These are phyloP conservation scores for Amblyopsis hoosieri DNA, from an alignment of 2,797 vertebrate species.

Conservation along the genomic window DNA sequence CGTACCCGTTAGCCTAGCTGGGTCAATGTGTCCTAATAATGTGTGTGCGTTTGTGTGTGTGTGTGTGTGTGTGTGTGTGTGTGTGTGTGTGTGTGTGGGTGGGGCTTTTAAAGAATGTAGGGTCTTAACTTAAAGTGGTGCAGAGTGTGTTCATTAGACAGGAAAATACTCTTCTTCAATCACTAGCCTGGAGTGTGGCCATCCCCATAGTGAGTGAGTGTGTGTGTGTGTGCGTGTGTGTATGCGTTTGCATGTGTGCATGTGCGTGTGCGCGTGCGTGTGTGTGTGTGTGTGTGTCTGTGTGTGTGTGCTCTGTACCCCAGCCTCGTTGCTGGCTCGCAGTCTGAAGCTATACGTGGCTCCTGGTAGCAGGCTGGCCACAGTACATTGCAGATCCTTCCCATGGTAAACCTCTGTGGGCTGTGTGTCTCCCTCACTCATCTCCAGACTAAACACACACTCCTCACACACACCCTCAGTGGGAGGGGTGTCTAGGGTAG, in stretches of 20 bases:
- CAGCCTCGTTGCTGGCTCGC: constrained; percentile 89
- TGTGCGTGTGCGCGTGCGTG: not conserved
- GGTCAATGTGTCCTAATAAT: constrained; percentile 24
- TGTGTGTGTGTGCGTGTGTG: constrained; percentile 3
- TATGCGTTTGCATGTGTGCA: not conserved
- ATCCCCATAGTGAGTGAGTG: not conserved
- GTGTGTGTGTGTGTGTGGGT: constrained; percentile 1
- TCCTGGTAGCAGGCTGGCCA: constrained; percentile 90
- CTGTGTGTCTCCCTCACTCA: constrained; percentile 81
- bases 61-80: not conserved
- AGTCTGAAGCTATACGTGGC: constrained; percentile 88
- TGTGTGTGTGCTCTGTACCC: constrained; percentile 78
- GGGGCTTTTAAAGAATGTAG: not conserved
- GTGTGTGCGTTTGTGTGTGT: not conserved
- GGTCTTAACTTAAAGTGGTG: not conserved
- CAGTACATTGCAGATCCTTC: constrained; percentile 86
- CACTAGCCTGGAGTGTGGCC: not conserved
- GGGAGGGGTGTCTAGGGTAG: constrained; percentile 61
- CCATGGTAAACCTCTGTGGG: constrained; percentile 88
- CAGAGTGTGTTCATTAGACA: not conserved
- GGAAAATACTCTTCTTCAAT: not conserved
- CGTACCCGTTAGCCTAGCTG: constrained; percentile 18
- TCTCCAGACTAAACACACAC: constrained; percentile 91
- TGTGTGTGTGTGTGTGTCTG: not conserved
- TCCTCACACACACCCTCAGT: constrained; percentile 81